phyloP scores from a whole-genome alignment of 2,888 invertebrate genomes.

The Hololepta plana region DNA sequence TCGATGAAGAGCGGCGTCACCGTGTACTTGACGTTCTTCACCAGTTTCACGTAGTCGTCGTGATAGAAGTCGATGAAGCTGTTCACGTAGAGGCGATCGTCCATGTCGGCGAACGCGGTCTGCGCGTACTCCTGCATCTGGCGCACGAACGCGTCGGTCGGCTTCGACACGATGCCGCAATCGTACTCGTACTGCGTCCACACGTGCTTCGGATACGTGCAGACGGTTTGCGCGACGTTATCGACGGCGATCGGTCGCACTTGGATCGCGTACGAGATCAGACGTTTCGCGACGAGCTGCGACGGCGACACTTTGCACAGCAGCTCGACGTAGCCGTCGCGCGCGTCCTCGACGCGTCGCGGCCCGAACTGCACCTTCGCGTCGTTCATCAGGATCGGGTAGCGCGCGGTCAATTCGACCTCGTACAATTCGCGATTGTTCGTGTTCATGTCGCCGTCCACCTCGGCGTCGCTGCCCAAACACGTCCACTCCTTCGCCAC shows the following conservation, averaged over 20 bases:
- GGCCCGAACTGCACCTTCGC: constrained; percentile 29
- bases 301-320: constrained; percentile 38
- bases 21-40: constrained; percentile 13
- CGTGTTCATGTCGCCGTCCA: constrained; percentile 33
- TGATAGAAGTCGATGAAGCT: constrained; percentile 36
- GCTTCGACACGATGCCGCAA: constrained; percentile 11
- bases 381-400: constrained; percentile 30
- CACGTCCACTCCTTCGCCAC: constrained; percentile 33
- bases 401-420: constrained; percentile 47
- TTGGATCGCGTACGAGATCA: constrained; percentile 40
- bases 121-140: constrained; percentile 18
- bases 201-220: constrained; percentile 46
- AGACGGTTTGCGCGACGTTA: constrained; percentile 44
- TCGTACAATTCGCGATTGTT: constrained; percentile 40
- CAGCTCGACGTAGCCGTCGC: constrained; percentile 53
- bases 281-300: constrained; percentile 33
- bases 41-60: constrained; percentile 39
- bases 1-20: constrained; percentile 20
- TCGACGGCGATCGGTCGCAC: constrained; percentile 29
- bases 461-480: constrained; percentile 46
- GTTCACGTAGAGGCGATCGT: constrained; percentile 20
- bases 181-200: constrained; percentile 47
- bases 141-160: constrained; percentile 17
- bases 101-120: constrained; percentile 14
- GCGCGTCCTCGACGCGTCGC: constrained; percentile 35